Evolutionary conservation across 2,888 invertebrate species (phyloP).

Genomic region (Actias luna): DNA sequence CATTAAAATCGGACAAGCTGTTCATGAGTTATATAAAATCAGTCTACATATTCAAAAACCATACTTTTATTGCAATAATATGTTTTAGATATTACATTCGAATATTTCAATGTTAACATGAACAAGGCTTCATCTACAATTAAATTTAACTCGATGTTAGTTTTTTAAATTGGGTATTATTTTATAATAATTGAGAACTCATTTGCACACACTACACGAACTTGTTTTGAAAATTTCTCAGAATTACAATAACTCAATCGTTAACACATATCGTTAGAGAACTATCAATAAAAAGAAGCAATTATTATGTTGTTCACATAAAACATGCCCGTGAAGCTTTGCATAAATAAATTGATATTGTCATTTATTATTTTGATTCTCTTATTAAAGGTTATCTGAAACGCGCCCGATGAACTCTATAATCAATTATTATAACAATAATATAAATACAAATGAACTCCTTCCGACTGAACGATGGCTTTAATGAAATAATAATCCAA

Average conservation of each 20-base stretch:
- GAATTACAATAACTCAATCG: neutral
- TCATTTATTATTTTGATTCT: constrained; percentile 8
- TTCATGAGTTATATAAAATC: too few species aligned
- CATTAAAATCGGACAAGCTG: too few species aligned
- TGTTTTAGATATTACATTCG: neutral
- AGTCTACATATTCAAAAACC: too few species aligned
- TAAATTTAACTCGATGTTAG: neutral
- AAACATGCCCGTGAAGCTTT: neutral
- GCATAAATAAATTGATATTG: constrained; percentile 21
- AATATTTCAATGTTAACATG: neutral
- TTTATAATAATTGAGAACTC: too few species aligned
- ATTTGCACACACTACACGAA: too few species aligned
- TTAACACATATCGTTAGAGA: constrained; percentile 10
- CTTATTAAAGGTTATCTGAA: constrained; percentile 5
- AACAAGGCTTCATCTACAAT: neutral
- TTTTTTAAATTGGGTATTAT: neutral
- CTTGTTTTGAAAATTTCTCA: neutral
- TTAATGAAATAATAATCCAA: constrained; percentile 53
- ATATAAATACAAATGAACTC: constrained; percentile 6
- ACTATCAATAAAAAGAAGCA: neutral
- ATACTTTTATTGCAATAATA: too few species aligned
- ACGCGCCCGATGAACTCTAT: constrained; percentile 2
- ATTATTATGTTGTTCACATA: neutral
- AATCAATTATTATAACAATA: constrained; percentile 22
- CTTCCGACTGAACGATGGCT: constrained; percentile 36